Percentiles rank a stretch among this genome's conserved stretches.
phyloP scores from a whole-genome alignment of 2,888 invertebrate species.

The Eupithecia abbreviata region DNA sequence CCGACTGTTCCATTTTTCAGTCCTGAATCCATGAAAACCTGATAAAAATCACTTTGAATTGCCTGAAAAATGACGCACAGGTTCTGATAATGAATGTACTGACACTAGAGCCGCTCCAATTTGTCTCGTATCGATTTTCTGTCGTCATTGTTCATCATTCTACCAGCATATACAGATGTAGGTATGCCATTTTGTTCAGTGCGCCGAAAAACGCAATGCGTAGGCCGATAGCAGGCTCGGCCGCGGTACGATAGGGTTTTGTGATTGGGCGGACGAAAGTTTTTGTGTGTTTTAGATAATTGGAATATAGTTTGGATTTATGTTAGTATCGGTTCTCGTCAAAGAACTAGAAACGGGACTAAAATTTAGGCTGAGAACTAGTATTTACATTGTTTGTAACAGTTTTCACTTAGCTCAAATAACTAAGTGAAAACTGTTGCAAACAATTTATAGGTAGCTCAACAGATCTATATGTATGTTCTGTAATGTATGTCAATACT shows the following conservation, averaged over 20 bases:
- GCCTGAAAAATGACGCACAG: constrained; percentile 24
- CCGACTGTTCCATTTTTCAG: neutral
- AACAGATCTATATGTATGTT: too few species aligned
- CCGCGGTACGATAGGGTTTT: neutral
- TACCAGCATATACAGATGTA: constrained; percentile 33
- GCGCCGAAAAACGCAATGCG: constrained; percentile 41
- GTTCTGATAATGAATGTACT: constrained; percentile 22
- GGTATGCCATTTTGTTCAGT: constrained; percentile 35
- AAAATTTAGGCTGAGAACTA: neutral
- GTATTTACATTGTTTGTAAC: too few species aligned
- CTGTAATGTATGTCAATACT: too few species aligned
- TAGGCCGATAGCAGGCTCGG: constrained; percentile 18
- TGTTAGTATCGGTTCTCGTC: neutral
- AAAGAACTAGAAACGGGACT: neutral
- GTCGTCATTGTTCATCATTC: constrained; percentile 42
- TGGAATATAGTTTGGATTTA: neutral
- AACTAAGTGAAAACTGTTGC: too few species aligned
- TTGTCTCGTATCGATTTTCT: constrained; percentile 59
- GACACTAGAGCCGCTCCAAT: constrained; percentile 53
- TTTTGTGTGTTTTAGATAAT: constrained; percentile 1
- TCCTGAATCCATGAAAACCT: neutral
- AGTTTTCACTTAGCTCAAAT: too few species aligned
- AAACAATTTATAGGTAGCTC: too few species aligned
- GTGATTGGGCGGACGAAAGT: neutral
- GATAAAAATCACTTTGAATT: neutral